Evolutionary conservation across 2,113 vertebrate species (phyloP).

Genomic region (Aramus guarauna): DNA sequence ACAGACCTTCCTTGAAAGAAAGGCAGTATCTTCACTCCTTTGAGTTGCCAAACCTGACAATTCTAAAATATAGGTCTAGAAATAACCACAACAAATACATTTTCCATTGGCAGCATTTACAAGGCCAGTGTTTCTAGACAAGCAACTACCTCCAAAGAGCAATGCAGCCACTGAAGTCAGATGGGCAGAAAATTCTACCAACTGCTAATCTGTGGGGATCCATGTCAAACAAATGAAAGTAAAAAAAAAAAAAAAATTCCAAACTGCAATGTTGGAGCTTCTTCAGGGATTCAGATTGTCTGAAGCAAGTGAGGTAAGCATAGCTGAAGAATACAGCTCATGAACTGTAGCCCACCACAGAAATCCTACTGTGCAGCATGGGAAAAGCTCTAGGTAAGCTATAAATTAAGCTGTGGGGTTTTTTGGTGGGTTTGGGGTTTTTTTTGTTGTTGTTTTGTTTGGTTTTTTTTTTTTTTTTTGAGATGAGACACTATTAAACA

Average conservation of each 20-base stretch:
- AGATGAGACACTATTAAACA: not conserved
- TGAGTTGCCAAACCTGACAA: not conserved
- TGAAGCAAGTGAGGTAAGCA: slow-evolving; percentile 56
- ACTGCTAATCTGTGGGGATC: not conserved
- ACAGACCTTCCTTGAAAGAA: not conserved
- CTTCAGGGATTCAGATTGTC: slow-evolving; percentile 73
- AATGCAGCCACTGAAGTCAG: not conserved
- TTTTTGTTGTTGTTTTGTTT: too few relatives aligned
- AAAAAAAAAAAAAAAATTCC: not conserved
- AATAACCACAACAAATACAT: not conserved
- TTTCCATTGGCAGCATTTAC: not conserved
- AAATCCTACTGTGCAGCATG: slow-evolving; percentile 67
- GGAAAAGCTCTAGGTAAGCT: slow-evolving; percentile 58
- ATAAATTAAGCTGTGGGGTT: not conserved
- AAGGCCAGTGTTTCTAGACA: not conserved
- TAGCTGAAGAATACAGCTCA: slow-evolving; percentile 68
- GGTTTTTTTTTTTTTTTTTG: not conserved
- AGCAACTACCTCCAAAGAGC: not conserved
- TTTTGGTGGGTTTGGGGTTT: too few relatives aligned
- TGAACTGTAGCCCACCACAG: slow-evolving; percentile 63
- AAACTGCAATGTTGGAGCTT: slow-evolving; percentile 67
- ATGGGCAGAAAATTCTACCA: not conserved
- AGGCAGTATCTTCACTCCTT: not conserved
- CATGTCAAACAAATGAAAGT: not conserved
- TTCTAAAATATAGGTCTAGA: not conserved